A percentile compares a stretch with the other conserved stretches of the same genome.
These are phyloP conservation scores for Meleagris gallopavo DNA, from an alignment of 2,113 vertebrate species.

Conservation along the genomic window DNA sequence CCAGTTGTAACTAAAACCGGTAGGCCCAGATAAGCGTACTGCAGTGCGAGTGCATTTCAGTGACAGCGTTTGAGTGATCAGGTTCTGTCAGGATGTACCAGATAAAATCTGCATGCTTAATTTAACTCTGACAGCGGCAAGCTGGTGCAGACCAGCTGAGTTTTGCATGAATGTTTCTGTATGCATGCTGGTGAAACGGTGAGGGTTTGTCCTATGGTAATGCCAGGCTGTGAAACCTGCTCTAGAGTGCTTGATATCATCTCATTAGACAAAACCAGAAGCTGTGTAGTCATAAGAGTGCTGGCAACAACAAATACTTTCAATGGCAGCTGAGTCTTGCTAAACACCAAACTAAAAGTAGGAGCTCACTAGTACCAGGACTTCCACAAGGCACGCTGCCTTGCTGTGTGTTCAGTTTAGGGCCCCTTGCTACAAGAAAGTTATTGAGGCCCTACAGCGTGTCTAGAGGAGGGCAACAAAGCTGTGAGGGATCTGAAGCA, in stretches of 20 bases:
- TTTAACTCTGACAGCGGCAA: neutral
- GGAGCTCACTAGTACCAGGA: neutral
- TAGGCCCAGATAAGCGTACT: neutral
- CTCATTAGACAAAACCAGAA: neutral
- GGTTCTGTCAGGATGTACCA: constrained; percentile 34
- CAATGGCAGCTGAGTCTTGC: neutral
- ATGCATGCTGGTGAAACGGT: fast-evolving
- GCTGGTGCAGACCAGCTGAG: neutral
- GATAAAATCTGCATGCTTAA: neutral
- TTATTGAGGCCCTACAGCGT: too few species aligned
- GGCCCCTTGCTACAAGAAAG: too few species aligned
- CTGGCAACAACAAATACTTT: neutral
- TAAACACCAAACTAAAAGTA: neutral
- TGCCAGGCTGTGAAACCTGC: neutral
- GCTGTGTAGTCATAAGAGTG: neutral
- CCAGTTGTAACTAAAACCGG: neutral
- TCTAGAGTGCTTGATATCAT: neutral
- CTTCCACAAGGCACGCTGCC: neutral
- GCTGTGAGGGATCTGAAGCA: too few species aligned
- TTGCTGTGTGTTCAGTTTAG: too few species aligned
- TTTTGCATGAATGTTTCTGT: neutral
- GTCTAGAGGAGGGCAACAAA: too few species aligned
- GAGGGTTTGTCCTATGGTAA: neutral
- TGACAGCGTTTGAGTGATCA: neutral
- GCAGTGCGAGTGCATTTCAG: neutral